Base-by-base conservation (phyloP, 2,113 vertebrate species). In the Capra hircus region DNA sequence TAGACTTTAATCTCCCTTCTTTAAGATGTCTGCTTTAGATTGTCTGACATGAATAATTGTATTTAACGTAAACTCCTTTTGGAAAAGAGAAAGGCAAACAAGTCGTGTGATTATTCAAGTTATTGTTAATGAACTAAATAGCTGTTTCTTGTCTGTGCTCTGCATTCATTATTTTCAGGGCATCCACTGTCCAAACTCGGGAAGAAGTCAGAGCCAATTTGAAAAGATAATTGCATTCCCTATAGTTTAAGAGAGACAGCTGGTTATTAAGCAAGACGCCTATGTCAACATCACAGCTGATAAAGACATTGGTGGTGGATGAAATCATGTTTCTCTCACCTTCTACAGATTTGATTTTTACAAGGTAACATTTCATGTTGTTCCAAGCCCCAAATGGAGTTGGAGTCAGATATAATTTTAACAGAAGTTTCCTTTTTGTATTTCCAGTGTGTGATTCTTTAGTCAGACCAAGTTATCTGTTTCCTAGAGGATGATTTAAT, bases 21-120 rank as follows among this genome's bases (percentile, higher is more conserved):
- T 62, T 57, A 81, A 95, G 93, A 96, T 93, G 82, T 67, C 82
- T 81, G 40, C 45, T 28, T 88, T 95, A 92, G 91, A 94, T 82
- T 28, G 7, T 57, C 91, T 94, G 74, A 62, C 45, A 45, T 77
- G 33, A 89, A 77, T 84, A 71, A 48, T 90, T 71, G 62, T 11
- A 19, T 57, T 77, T 71, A 30, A 82, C 1, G 21, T 81, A 82
- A 74, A 88, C 33, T 77, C 25, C 9, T 48, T 59, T 60, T 88
- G 43, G 50, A 94, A 93, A 93, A 53, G 30, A 64, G 48, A 85
- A 82, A 78, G 7, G 17, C n/a, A 91, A 78, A 89, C 14, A 81
- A 82, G 16, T 36, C 67, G 57, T 0, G 4, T 57, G 92, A 50
- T 87, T 91, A 83, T 71, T 83, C 17, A 53, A 28, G 14, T 40